These are phyloP conservation scores for Phocides pigmalion DNA, from an alignment of 1,140 invertebrate genomes.

Conservation along the genomic window DNA sequence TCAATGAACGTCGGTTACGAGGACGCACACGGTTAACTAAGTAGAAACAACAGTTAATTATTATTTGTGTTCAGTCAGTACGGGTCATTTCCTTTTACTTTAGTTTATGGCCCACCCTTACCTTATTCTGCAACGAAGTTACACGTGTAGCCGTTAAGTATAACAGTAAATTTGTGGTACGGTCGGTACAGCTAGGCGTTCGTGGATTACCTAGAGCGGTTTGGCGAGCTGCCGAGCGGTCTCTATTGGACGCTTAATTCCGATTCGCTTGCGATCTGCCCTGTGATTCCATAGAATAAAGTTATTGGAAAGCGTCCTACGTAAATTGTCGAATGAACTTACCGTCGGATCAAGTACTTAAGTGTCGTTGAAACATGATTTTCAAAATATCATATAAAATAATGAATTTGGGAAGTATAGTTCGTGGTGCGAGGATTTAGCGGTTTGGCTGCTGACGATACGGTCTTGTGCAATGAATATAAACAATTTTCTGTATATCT, in stretches of 20 bases:
- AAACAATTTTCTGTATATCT: no score
- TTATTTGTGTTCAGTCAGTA: no score
- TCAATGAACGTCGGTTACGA: no score
- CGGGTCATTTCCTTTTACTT: neutral
- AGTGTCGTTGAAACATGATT: neutral
- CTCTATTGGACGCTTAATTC: slow-evolving; percentile 41
- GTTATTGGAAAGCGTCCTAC: slow-evolving; percentile 22
- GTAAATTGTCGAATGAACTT: neutral
- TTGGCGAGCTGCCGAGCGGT: slow-evolving; percentile 54
- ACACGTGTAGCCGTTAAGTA: slow-evolving; percentile 31
- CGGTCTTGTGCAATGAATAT: no score
- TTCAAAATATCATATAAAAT: neutral
- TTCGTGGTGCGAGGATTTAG: no score
- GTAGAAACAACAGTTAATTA: no score
- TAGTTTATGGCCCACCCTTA: neutral
- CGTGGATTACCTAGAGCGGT: slow-evolving; percentile 55
- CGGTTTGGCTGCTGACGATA: no score
- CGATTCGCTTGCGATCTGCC: slow-evolving; percentile 20
- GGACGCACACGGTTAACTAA: no score
- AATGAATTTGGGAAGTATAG: neutral
- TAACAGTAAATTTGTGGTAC: slow-evolving; percentile 31
- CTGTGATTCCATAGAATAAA: slow-evolving; percentile 31
- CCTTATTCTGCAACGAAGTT: neutral
- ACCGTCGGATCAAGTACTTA: neutral
- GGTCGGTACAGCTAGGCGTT: slow-evolving; percentile 27